Evolutionary conservation across 1,140 invertebrate genomes (phyloP), one percentile per base, ranked within the genome.

Genomic region (Atopsyche davidsoni): DNA sequence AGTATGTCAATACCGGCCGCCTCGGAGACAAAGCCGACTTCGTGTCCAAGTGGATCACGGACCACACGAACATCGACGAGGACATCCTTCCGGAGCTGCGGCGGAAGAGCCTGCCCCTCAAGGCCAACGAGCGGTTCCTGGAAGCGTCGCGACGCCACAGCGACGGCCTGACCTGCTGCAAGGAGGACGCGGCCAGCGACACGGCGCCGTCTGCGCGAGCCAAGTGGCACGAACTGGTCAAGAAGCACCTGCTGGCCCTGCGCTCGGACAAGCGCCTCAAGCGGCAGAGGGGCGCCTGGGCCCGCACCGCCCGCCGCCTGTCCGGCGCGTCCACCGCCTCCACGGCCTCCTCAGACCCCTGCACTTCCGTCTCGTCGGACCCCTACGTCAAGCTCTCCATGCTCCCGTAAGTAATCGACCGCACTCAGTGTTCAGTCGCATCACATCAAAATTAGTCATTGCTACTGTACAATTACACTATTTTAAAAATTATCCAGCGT

Each of bases 241-340:
- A 75, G 60, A 67, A 70, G 22, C 75, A 79, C 61, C 61, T 77
- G n/a, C 71, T 75, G 39, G 57, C 70, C 18, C 59, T 75, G 39
- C 76, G 75, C 62, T 75, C 65, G 46, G 76, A 79, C 43, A 75
- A 74, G 63, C 67, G 73, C 22, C 66, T 78, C 51, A 69, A 70
- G 62, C 68, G 76, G 48, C 76, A 78, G 61, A 65, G 75, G 57
- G 72, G 74, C 16, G 75, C 75, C 23, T 79, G 76, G 76, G 75
- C 77, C 53, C 64, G 75, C 55, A 77, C 77, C 40, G 69, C 71
- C 1, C 64, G 75, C 47, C 69, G 76, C 45, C 57, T 77, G 1
- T 73, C 70, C 4, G 63, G 64, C 38, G 62, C 68, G 18, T 67
- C 66, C 39, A 59, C 62, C 14, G 17, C 47, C 2, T 52, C 50